These are phyloP conservation scores for Lontra canadensis DNA, from an alignment of 2,113 vertebrate species.

Conservation along the genomic window DNA sequence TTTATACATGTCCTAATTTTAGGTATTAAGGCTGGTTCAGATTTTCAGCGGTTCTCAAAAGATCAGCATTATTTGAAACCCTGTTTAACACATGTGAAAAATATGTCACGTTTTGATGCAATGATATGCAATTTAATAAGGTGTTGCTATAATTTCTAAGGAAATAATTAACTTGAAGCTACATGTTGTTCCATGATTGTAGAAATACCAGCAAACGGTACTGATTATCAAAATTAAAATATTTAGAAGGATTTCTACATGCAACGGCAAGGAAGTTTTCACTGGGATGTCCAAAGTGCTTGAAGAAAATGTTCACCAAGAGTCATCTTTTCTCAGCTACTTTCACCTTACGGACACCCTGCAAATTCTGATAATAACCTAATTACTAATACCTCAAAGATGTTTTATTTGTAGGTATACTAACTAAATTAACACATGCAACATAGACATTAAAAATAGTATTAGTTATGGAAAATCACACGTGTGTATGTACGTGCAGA, in stretches of 20 bases:
- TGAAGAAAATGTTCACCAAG: slow-evolving; percentile 5
- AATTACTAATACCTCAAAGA: not conserved
- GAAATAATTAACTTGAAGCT: not conserved
- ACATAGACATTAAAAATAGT: slow-evolving; percentile 18
- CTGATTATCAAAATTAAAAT: slow-evolving; percentile 45
- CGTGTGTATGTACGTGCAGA: not conserved
- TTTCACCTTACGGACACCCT: not conserved
- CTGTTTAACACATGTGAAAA: not conserved
- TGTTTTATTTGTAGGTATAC: slow-evolving; percentile 4
- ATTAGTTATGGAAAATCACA: slow-evolving; percentile 2
- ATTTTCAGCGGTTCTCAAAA: slow-evolving; percentile 38
- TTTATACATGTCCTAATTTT: slow-evolving; percentile 6
- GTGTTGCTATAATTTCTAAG: slow-evolving; percentile 6
- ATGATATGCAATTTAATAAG: slow-evolving; percentile 9
- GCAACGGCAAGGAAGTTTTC: not conserved
- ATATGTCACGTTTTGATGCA: not conserved
- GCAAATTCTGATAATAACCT: not conserved
- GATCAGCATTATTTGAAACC: slow-evolving; percentile 1
- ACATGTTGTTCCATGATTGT: not conserved
- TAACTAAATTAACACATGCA: slow-evolving; percentile 34
- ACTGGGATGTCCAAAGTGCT: not conserved
- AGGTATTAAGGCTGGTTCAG: not conserved
- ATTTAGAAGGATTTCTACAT: slow-evolving; percentile 30
- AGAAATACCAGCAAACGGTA: slow-evolving; percentile 35
- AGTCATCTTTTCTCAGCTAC: not conserved